phyloP scores from a whole-genome alignment of 2,113 vertebrate species.

The Lophura nycthemera region DNA sequence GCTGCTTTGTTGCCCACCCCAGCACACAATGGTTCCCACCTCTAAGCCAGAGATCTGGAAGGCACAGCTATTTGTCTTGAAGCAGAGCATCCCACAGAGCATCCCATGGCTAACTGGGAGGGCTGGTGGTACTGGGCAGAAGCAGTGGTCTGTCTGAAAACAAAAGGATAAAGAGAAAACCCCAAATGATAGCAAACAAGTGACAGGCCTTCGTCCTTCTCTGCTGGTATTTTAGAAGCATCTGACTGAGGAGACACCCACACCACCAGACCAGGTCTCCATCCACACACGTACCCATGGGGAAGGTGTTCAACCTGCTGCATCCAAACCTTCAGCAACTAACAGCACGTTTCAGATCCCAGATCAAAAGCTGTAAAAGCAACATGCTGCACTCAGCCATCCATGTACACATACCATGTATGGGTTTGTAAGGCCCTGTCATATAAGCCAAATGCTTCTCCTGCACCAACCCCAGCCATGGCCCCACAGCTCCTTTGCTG shows the following conservation, averaged over 20 bases:
- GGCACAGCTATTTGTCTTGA: accelerated
- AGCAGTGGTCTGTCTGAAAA: neutral
- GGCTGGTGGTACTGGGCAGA: neutral
- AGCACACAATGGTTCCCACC: neutral
- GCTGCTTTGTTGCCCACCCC: too few species aligned
- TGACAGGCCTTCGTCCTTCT: neutral
- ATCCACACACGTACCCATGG: neutral
- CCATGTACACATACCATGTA: accelerated
- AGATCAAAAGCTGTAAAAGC: neutral
- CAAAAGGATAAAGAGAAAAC: neutral
- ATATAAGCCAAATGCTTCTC: neutral
- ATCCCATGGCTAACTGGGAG: neutral
- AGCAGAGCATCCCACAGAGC: neutral
- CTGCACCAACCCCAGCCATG: neutral
- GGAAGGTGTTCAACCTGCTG: neutral
- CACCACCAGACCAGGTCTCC: neutral
- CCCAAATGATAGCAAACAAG: neutral
- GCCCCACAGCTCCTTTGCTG: neutral
- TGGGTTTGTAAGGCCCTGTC: neutral
- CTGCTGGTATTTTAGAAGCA: neutral
- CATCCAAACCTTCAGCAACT: neutral
- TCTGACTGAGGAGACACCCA: neutral
- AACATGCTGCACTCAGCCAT: neutral
- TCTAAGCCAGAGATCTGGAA: neutral
- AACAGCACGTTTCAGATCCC: neutral